Conservation (phyloP, 2,797 vertebrate genomes). For the Sphenodon punctatus region DNA sequence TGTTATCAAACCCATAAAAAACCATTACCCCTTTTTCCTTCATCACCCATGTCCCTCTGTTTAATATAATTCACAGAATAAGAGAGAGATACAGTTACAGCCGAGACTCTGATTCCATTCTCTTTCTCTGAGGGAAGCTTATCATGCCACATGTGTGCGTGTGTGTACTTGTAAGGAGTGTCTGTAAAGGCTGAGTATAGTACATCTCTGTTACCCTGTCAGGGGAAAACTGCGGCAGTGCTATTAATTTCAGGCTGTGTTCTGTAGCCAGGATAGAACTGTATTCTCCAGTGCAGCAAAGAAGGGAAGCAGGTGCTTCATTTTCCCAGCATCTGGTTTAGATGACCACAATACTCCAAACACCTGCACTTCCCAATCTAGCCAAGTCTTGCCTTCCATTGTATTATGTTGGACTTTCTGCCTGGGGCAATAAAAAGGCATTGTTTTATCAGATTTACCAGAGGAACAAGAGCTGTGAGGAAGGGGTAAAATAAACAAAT, state of each 20-base stretch:
- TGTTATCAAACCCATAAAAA: constrained; percentile 46
- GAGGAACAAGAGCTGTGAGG: constrained; percentile 53
- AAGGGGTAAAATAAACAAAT: constrained; percentile 42
- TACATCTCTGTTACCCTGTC: constrained; percentile 37
- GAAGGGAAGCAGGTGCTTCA: constrained; percentile 92
- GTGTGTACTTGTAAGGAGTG: constrained; percentile 29
- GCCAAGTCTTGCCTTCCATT: constrained; percentile 76
- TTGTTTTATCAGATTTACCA: constrained; percentile 73
- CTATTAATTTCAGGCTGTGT: constrained; percentile 37
- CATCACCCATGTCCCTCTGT: constrained; percentile 16
- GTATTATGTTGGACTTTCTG: constrained; percentile 71
- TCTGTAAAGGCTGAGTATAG: constrained; percentile 32
- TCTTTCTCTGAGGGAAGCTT: not conserved
- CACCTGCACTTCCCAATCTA: constrained; percentile 70
- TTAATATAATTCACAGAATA: constrained; percentile 31
- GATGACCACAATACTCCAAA: constrained; percentile 75
- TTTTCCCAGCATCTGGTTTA: constrained; percentile 78
- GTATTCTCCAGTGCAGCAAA: constrained; percentile 59
- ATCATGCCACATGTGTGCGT: not conserved
- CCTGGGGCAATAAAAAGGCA: constrained; percentile 69
- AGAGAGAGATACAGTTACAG: constrained; percentile 30
- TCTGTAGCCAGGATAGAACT: constrained; percentile 9
- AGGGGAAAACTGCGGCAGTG: constrained; percentile 29
- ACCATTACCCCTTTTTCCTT: not conserved
- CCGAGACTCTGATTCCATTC: not conserved